Evolutionary conservation across 1,140 invertebrate species (phyloP).

Genomic region (Rhynchophorus ferrugineus): DNA sequence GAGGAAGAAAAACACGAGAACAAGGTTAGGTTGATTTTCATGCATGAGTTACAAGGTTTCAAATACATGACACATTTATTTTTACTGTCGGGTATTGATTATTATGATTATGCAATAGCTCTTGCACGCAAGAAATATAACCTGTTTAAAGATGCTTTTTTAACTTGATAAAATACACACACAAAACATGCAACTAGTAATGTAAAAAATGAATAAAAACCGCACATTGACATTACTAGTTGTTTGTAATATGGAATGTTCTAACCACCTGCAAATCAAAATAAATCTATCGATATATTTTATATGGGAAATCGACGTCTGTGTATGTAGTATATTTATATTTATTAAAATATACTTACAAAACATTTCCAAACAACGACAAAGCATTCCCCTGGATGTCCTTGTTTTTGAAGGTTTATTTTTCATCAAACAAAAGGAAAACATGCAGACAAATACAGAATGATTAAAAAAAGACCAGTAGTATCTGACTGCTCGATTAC

Average conservation of each 20-base stretch:
- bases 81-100: background rate
- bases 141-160: background rate
- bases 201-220: background rate
- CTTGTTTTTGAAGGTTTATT: background rate
- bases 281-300: too few relatives aligned
- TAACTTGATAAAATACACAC: background rate
- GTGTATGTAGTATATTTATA: background rate
- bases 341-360: background rate
- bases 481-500: too few relatives aligned
- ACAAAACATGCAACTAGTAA: background rate
- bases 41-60: constrained; percentile 13
- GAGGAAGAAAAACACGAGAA: constrained; percentile 3
- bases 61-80: background rate
- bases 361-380: background rate
- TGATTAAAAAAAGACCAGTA: too few relatives aligned
- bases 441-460: too few relatives aligned
- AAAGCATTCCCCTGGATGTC: background rate
- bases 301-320: too few relatives aligned
- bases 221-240: too few relatives aligned
- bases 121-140: background rate
- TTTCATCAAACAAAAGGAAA: too few relatives aligned
- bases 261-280: too few relatives aligned
- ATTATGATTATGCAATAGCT: background rate
- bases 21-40: constrained; percentile 16
- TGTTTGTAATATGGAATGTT: too few relatives aligned